A percentile compares a stretch with the other conserved stretches of the same genome.
Evolutionary conservation across 2,797 vertebrate genomes (phyloP).

Genomic region (Falco concolor): DNA sequence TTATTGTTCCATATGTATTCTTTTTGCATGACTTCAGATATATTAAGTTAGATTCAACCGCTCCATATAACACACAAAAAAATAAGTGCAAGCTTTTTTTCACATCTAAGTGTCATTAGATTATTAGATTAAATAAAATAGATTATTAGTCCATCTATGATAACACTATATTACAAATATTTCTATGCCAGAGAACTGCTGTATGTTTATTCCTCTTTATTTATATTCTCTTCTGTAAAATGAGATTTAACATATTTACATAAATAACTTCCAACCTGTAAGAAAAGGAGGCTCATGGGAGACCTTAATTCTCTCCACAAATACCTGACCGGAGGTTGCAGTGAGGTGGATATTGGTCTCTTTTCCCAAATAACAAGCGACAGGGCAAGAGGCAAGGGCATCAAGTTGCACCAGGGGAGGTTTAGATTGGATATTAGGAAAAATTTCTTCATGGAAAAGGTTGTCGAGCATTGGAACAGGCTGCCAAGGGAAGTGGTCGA

Average conservation of each 20-base stretch:
- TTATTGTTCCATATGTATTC: neutral
- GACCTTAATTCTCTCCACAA: neutral
- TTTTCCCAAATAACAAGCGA: neutral
- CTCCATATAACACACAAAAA: neutral
- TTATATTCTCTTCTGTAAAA: neutral
- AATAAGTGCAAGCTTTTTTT: neutral
- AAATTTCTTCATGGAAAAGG: neutral
- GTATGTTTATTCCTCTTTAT: neutral
- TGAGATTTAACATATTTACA: neutral
- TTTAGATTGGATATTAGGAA: neutral
- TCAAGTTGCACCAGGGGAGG: neutral
- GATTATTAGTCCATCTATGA: neutral
- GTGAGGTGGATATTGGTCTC: fast-evolving
- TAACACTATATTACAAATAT: neutral
- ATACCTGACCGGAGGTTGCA: neutral
- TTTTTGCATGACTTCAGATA: neutral
- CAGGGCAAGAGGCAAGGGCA: neutral
- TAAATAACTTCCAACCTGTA: neutral
- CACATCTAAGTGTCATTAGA: neutral
- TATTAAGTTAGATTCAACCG: neutral
- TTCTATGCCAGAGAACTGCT: neutral
- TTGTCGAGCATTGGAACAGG: neutral
- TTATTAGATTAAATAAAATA: too few species aligned
- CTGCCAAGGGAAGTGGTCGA: neutral
- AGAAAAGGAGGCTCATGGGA: neutral